These are phyloP conservation scores for Brachynemurus nebulosus DNA, from an alignment of 2,888 invertebrate species.

Conservation along the genomic window DNA sequence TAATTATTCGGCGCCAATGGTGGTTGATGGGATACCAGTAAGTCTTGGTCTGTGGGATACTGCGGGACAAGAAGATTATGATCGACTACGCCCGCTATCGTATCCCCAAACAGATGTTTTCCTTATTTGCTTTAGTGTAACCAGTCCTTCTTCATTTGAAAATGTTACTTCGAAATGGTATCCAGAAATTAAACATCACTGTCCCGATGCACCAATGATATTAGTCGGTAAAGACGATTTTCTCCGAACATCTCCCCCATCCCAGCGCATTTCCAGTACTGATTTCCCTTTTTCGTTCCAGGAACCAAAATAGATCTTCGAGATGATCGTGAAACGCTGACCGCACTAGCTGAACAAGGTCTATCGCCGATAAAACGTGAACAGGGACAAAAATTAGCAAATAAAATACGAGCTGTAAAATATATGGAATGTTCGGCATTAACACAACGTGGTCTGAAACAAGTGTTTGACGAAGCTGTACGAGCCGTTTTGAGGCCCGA, in stretches of 20 bases:
- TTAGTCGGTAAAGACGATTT: slow-evolving; percentile 79
- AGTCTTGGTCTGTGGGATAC: slow-evolving; percentile 97
- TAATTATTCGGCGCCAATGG: slow-evolving; percentile 98
- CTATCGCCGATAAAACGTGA: slow-evolving; percentile 92
- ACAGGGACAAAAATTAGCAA: slow-evolving; percentile 96
- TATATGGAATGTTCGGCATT: slow-evolving; percentile 99
- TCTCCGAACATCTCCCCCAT: neutral
- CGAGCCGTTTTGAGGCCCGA: slow-evolving; percentile 94
- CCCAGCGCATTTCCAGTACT: neutral
- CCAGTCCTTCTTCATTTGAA: slow-evolving; percentile 97
- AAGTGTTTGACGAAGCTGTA: slow-evolving; percentile 98
- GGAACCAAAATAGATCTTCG: slow-evolving; percentile 98
- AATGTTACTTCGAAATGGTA: slow-evolving; percentile 99
- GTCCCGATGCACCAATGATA: slow-evolving; percentile 97
- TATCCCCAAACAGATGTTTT: slow-evolving; percentile 99
- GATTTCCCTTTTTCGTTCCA: slow-evolving; percentile 28
- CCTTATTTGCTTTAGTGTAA: slow-evolving; percentile 98
- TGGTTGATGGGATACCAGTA: slow-evolving; percentile 94
- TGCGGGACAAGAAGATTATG: slow-evolving; percentile 96
- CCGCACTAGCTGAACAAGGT: slow-evolving; percentile 82
- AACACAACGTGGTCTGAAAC: slow-evolving; percentile 94
- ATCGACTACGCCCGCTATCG: slow-evolving; percentile 86
- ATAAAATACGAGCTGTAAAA: slow-evolving; percentile 96
- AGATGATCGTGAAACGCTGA: slow-evolving; percentile 92
- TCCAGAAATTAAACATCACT: slow-evolving; percentile 99